phyloP scores from a whole-genome alignment of 1,140 invertebrate genomes.

The Lasaia peninsularis region DNA sequence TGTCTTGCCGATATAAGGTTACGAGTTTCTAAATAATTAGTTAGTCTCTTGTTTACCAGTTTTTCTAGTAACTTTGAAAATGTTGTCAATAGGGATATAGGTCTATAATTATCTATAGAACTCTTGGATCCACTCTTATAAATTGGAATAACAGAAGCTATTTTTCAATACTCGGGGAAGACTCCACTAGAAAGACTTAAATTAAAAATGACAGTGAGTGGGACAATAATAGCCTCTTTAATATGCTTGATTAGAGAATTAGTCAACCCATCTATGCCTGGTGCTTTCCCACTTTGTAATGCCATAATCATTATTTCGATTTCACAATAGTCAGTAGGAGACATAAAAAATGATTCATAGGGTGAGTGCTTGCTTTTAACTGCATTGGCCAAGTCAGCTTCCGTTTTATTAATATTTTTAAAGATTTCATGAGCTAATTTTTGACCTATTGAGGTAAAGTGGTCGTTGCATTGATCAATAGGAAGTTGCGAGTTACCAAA shows the following conservation, averaged over 20 bases:
- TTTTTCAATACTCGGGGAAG: conserved; percentile 3
- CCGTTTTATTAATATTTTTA: conserved; percentile 10
- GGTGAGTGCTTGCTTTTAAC: background rate
- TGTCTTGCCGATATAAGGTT: conserved; percentile 1
- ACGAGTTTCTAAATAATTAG: background rate
- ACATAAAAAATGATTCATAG: conserved; percentile 21
- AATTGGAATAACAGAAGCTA: conserved; percentile 2
- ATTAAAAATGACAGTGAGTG: conserved; percentile 1
- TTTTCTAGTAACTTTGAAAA: background rate
- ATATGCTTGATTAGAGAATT: conserved; percentile 23
- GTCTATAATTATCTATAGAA: background rate
- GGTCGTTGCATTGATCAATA: conserved; percentile 18
- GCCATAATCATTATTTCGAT: conserved; percentile 15
- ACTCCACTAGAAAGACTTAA: background rate
- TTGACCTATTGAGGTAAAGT: conserved; percentile 26
- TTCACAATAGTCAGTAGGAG: conserved; percentile 19
- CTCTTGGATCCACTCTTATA: conserved; percentile 5
- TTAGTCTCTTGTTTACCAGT: background rate
- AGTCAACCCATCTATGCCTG: conserved; percentile 16
- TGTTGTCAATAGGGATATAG: background rate
- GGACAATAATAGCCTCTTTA: conserved; percentile 3
- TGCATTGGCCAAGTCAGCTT: conserved; percentile 6
- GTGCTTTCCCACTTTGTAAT: conserved; percentile 20
- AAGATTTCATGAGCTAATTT: conserved; percentile 22
- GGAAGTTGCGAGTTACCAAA: background rate